phyloP scores from a whole-genome alignment of 2,113 vertebrate genomes.

The Cryptotis parvus region DNA sequence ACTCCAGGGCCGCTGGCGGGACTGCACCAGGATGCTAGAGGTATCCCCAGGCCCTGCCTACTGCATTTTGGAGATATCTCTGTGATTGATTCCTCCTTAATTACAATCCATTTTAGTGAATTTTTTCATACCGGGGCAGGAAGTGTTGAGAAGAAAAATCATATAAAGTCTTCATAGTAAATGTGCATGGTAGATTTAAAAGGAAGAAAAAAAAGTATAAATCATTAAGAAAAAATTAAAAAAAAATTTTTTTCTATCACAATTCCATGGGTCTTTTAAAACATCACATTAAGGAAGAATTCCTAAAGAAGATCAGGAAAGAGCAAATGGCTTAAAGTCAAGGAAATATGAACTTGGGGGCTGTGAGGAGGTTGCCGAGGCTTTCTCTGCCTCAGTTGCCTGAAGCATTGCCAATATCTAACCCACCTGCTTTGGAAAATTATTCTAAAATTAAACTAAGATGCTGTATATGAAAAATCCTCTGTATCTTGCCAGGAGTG shows the following conservation, averaged over 20 bases:
- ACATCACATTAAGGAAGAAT: slow-evolving; percentile 7
- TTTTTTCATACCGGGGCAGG: neutral
- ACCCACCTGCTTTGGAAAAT: neutral
- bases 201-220: neutral
- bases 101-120: neutral
- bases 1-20: neutral
- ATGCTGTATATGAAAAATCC: neutral
- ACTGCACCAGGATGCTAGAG: neutral
- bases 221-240: no score
- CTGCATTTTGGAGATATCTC: neutral
- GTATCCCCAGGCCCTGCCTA: neutral
- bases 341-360: neutral
- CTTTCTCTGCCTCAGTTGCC: neutral
- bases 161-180: slow-evolving; percentile 5
- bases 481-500: no score
- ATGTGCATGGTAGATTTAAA: neutral
- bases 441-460: neutral
- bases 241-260: neutral
- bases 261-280: neutral
- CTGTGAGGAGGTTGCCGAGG: neutral
- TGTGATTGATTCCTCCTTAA: neutral
- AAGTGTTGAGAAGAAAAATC: neutral
- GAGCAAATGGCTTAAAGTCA: slow-evolving; percentile 1
- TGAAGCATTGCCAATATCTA: neutral
- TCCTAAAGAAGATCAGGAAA: neutral